Evolutionary conservation across 2,113 vertebrate species (phyloP), one percentile per base, ranked within the genome.

Genomic region (Epinephelus fuscoguttatus): DNA sequence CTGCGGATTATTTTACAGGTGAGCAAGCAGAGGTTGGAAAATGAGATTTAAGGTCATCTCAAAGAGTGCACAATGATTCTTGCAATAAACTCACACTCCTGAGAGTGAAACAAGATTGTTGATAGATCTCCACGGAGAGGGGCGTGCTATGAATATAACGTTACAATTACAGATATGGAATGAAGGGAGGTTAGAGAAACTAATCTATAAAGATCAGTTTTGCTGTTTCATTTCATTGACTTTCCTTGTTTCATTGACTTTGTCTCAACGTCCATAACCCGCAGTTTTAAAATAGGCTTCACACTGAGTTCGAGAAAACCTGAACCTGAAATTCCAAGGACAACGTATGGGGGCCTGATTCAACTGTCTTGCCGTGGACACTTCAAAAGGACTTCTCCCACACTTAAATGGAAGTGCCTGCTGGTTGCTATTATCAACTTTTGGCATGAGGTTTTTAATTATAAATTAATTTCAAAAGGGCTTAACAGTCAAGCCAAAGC

Each of bases 1-100:
- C 68, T 3, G 70, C 2, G 62, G 89, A 94, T 93, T 68, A 62
- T 84, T 91, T 94, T 91, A 89, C 89, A 93, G 87, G 82, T 92
- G 91, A 92, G 82, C 71, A 47, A 81, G 85, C 70, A 84, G 89
- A 75, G 84, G 85, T 87, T 88, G 89, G 75, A 89, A 93, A 88
- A 85, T 85, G 88, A 94, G 89, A 89, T 87, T 85, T 91, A 90
- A 93, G 93, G 92, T 92, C 93, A 85, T 79, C 47, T 45, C 47
- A 70, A 47, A 88, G 79, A 86, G 74, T 21, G 84, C 61, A 42
- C 25, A 7, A 75, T 89, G 37, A 42, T 70, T 85, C 78, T 55
- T 57, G 30, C 59, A 78, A 79, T 72, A 69, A 86, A 88, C 85
- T 80, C 78, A 55, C 4, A 19, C 45, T 42, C 69, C 81, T 30